These are phyloP conservation scores for Pluvianellus socialis DNA, from an alignment of 2,113 vertebrate genomes.

Conservation along the genomic window DNA sequence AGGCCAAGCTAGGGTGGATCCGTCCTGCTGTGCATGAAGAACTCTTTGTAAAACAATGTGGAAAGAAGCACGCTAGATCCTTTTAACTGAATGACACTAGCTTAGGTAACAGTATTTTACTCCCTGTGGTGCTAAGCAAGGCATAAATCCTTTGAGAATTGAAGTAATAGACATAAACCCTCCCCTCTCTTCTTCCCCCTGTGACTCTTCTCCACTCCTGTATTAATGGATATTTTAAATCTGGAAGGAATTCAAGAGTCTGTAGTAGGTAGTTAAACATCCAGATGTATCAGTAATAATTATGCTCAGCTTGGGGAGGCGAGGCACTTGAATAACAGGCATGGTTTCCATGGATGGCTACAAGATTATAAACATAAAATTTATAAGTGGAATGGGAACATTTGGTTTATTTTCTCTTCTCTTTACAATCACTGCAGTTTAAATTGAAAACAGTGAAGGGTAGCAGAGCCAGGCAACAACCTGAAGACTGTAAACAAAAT, in stretches of 20 bases:
- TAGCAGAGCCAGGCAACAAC: slow-evolving; percentile 75
- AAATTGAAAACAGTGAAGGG: slow-evolving; percentile 77
- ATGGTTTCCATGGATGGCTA: slow-evolving; percentile 76
- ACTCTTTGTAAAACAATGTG: background rate
- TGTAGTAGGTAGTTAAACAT: slow-evolving; percentile 73
- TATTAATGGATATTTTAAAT: slow-evolving; percentile 67
- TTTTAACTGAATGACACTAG: slow-evolving; percentile 20
- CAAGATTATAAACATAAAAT: slow-evolving; percentile 78
- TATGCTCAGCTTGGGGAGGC: slow-evolving; percentile 66
- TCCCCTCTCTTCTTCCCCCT: slow-evolving; percentile 31
- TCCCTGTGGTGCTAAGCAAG: slow-evolving; percentile 53
- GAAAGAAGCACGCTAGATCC: background rate
- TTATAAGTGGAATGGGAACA: slow-evolving; percentile 77
- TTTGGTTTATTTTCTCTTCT: slow-evolving; percentile 77
- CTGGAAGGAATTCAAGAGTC: slow-evolving; percentile 71
- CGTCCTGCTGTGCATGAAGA: background rate
- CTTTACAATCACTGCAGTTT: slow-evolving; percentile 73
- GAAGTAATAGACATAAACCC: slow-evolving; percentile 38
- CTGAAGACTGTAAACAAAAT: slow-evolving; percentile 77
- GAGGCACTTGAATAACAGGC: slow-evolving; percentile 68
- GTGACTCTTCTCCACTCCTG: slow-evolving; percentile 45
- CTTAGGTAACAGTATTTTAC: slow-evolving; percentile 36
- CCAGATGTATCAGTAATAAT: slow-evolving; percentile 76
- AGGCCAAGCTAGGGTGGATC: background rate
- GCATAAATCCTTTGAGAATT: slow-evolving; percentile 60